phyloP scores from a whole-genome alignment of 2,113 vertebrate genomes.

The Dromas ardeola region DNA sequence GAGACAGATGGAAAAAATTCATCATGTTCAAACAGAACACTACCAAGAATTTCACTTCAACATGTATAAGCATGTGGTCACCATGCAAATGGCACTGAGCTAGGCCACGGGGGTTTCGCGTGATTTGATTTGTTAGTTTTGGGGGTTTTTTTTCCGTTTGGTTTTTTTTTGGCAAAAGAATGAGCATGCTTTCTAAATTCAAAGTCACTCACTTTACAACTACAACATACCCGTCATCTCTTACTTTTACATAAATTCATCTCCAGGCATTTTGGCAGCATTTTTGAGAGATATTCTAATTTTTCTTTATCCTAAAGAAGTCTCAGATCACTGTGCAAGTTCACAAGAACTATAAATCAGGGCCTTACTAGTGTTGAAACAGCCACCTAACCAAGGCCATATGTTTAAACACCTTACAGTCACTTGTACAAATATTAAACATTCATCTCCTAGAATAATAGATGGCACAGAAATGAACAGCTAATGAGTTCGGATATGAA shows the following conservation, averaged over 20 bases:
- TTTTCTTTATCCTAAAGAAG: background rate
- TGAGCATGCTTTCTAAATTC: background rate
- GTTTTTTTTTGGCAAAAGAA: background rate
- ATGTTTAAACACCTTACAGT: background rate
- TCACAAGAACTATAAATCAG: background rate
- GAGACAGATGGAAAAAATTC: background rate
- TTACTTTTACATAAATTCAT: background rate
- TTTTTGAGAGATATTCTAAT: background rate
- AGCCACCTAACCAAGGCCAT: background rate
- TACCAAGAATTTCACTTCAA: background rate
- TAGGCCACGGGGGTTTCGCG: background rate
- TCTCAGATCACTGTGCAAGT: background rate
- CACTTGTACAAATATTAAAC: background rate
- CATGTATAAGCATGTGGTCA: background rate
- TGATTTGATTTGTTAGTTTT: background rate
- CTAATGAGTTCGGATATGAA: background rate
- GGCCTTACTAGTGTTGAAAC: background rate
- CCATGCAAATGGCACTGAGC: background rate
- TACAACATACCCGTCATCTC: background rate
- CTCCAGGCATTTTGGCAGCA: background rate
- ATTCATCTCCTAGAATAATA: background rate
- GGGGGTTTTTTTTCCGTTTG: too few relatives aligned
- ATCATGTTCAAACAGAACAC: background rate
- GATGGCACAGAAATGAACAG: background rate
- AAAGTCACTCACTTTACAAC: background rate